phyloP scores from a whole-genome alignment of 2,888 invertebrate species.

The Hanleya hanleyi region DNA sequence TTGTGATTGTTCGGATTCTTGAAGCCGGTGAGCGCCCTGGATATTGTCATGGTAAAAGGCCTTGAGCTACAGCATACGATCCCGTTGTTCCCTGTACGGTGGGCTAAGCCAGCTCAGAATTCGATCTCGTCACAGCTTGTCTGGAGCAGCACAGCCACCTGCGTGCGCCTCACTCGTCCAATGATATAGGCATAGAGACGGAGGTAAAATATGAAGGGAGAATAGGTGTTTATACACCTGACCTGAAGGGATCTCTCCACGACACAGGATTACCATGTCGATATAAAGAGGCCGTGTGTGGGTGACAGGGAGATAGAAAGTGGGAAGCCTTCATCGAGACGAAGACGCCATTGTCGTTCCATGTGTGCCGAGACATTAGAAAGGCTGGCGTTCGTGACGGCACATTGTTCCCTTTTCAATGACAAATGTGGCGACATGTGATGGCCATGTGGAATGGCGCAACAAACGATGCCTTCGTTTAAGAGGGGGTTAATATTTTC shows the following conservation, averaged over 20 bases:
- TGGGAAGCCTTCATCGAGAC: background rate
- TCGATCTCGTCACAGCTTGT: background rate
- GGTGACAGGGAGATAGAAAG: background rate
- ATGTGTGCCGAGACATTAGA: background rate
- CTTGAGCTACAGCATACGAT: background rate
- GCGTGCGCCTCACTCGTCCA: background rate
- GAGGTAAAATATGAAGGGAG: background rate
- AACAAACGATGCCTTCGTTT: background rate
- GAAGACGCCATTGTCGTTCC: constrained; percentile 4
- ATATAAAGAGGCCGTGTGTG: background rate
- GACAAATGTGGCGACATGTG: background rate
- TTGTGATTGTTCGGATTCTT: too few species aligned
- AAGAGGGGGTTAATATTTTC: background rate
- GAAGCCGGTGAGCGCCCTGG: background rate
- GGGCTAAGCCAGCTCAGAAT: background rate
- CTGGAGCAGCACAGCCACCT: background rate
- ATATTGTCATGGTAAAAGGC: background rate
- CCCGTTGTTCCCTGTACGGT: background rate
- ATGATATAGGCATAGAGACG: background rate
- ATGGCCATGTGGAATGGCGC: background rate
- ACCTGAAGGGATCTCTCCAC: background rate
- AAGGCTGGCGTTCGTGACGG: background rate
- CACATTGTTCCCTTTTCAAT: background rate
- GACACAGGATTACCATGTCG: constrained; percentile 2
- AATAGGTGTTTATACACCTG: constrained; percentile 8